Percentiles rank a stretch among this genome's conserved stretches.
phyloP scores from a whole-genome alignment of 2,797 vertebrate genomes.

The Sarcophilus harrisii region DNA sequence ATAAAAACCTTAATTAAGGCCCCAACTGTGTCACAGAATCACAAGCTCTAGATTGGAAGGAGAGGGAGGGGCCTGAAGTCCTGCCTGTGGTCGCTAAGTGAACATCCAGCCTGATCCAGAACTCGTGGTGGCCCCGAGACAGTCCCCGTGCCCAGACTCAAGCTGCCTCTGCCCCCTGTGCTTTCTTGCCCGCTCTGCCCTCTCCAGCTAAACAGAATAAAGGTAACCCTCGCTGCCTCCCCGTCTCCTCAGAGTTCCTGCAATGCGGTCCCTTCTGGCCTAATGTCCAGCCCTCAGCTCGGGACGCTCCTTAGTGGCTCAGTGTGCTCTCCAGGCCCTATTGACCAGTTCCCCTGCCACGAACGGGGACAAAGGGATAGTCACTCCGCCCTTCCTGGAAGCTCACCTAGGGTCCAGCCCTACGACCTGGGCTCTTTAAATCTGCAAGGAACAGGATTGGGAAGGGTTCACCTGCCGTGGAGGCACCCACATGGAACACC shows the following conservation, averaged over 20 bases:
- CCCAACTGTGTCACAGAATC: background rate
- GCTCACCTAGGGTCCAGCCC: background rate
- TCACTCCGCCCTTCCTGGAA: background rate
- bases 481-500: background rate
- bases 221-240: background rate
- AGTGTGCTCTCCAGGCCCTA: background rate
- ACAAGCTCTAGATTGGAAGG: background rate
- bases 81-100: background rate
- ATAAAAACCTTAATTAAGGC: background rate
- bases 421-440: background rate
- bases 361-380: background rate
- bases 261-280: background rate
- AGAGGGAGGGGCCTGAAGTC: background rate
- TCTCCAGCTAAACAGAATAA: background rate
- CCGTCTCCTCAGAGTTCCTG: background rate
- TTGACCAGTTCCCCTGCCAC: background rate
- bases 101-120: background rate
- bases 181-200: background rate
- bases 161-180: too few species aligned
- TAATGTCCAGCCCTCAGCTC: background rate
- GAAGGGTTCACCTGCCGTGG: background rate
- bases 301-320: background rate
- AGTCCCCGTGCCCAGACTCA: background rate
- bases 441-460: background rate
- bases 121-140: background rate